Base-by-base conservation (phyloP, 2,888 invertebrate species). In the Cylloceria caligata region DNA sequence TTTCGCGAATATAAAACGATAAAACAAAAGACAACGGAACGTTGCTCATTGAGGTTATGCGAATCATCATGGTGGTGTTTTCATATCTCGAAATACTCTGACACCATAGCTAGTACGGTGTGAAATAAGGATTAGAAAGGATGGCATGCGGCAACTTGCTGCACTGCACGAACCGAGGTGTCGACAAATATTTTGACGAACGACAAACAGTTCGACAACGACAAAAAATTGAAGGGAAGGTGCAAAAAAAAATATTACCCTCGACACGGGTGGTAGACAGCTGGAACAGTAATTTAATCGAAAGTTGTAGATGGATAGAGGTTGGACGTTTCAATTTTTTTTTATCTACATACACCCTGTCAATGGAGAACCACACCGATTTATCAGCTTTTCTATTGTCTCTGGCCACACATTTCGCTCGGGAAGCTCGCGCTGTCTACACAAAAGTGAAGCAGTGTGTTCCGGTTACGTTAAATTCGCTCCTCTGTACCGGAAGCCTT, bases 311-410 rank as follows among this genome's bases (percentile, higher is more conserved):
- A 71, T 42, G 39, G 39, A 42, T 57, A 27, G 30, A 27, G 16
- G 39, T 16, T 16, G 42, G 27, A 57, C 45, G 7, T 39, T 27
- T 24, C 64, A 47, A 24, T 64, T 55, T 27, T 49, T 36, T 45
- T 30, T 64, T 24, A 21, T 19, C 9, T 19, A 11, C 7, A 6
- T 36, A 39, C 64, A 49, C 47, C 34, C 36, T 47, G n/a, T 57
- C 60, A 55, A 39, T 49, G 55, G 13, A 57, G 47, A 57, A 42
- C 30, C 11, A 62, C 52, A 45, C 19, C 52, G 64, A 64, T 65
- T 73, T 60, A 49, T 78, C 74, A 57, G 49, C 16, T 78, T 65
- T 34, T 62, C 42, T 21, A 75, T 75, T 69, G 57, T 75, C 21
- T 52, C 11, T 11, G 42, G 13, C 19, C 39, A 30, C 34, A 55